Percentiles rank a stretch among this genome's conserved stretches.
These are phyloP conservation scores for Manduca sexta DNA, from an alignment of 1,140 invertebrate genomes.

Conservation along the genomic window DNA sequence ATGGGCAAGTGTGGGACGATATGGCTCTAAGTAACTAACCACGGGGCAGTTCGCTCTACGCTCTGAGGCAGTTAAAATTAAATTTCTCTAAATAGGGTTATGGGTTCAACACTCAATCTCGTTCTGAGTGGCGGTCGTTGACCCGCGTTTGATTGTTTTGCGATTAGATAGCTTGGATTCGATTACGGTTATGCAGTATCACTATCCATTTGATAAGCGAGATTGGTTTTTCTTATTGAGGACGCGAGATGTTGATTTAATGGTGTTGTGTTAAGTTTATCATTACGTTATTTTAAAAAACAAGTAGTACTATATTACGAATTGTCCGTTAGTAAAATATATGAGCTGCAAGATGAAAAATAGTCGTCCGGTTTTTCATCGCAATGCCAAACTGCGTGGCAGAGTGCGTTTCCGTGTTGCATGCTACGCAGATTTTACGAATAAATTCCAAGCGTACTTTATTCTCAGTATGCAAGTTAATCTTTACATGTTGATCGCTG, in stretches of 20 bases:
- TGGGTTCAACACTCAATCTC: constrained; percentile 7
- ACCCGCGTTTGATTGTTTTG: neutral
- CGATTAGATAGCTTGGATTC: neutral
- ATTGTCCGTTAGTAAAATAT: too few relatives aligned
- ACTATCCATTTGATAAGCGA: constrained; percentile 1
- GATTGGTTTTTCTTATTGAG: constrained; percentile 11
- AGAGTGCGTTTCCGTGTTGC: too few relatives aligned
- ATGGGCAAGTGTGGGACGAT: constrained; percentile 15
- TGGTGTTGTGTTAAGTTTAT: too few relatives aligned
- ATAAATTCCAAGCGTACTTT: too few relatives aligned
- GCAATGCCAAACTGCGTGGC: too few relatives aligned
- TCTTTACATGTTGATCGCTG: too few relatives aligned
- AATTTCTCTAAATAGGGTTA: constrained; percentile 12
- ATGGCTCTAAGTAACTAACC: constrained; percentile 5
- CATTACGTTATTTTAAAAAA: too few relatives aligned
- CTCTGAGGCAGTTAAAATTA: constrained; percentile 16
- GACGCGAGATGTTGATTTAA: constrained; percentile 2
- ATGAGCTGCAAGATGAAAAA: too few relatives aligned
- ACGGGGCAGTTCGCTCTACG: constrained; percentile 6
- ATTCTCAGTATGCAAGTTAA: too few relatives aligned
- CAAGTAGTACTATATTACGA: too few relatives aligned
- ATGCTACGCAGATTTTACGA: too few relatives aligned
- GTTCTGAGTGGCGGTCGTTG: neutral
- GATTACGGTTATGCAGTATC: neutral
- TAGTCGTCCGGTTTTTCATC: too few relatives aligned